Percentiles rank a stretch among this genome's conserved stretches.
phyloP scores from a whole-genome alignment of 2,888 invertebrate species.

The Tenthredo livida region DNA sequence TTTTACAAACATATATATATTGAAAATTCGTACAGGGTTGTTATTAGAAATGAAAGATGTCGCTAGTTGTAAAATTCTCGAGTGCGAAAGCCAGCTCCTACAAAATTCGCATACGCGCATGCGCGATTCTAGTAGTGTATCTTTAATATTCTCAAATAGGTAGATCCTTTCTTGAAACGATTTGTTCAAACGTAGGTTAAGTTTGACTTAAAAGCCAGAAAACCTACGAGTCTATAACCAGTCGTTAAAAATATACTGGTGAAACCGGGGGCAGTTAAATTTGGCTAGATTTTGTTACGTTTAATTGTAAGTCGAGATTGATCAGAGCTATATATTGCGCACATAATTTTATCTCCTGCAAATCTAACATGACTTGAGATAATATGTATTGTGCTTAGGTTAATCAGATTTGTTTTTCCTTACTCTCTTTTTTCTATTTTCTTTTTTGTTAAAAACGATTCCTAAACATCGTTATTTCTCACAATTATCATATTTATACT shows the following conservation, averaged over 20 bases:
- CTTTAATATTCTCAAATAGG: background rate
- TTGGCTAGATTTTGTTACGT: background rate
- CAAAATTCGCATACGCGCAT: slow-evolving; percentile 9
- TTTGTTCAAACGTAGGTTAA: slow-evolving; percentile 38
- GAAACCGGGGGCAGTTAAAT: background rate
- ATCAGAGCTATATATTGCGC: background rate
- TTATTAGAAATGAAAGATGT: background rate
- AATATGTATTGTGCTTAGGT: slow-evolving; percentile 9
- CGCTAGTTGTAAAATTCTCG: background rate
- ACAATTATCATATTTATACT: background rate
- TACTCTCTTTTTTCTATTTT: background rate
- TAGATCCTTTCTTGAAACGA: background rate
- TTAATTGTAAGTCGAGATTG: slow-evolving; percentile 8
- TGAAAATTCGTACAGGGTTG: background rate
- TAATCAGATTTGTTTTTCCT: background rate
- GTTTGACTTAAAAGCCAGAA: background rate
- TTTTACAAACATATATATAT: background rate
- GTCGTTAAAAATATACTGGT: slow-evolving; percentile 7
- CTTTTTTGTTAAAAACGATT: background rate
- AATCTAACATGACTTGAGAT: background rate
- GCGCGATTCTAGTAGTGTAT: background rate
- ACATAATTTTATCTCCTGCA: background rate
- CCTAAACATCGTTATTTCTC: background rate
- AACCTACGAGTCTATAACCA: background rate
- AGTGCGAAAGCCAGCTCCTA: background rate